Conservation (phyloP, 1,140 invertebrate species). For the Papilio aristodemus region DNA sequence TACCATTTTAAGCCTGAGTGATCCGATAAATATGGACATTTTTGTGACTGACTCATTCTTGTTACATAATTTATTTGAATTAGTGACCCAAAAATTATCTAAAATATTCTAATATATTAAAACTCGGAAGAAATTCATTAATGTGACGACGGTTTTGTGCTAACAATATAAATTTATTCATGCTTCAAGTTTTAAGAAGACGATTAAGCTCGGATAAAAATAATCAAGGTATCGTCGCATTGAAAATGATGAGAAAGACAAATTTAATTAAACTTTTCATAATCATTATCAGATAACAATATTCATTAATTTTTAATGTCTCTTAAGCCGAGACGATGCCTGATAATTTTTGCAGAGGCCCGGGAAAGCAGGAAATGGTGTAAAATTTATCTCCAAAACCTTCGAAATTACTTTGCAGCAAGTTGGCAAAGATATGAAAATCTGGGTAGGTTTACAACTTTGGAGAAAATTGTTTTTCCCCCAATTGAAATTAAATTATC, state of each 20-base stretch:
- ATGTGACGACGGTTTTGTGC: conserved; percentile 10
- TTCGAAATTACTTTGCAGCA: conserved; percentile 69
- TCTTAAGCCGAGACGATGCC: conserved; percentile 63
- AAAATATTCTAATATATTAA: not conserved
- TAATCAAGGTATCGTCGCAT: conserved; percentile 67
- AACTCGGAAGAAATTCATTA: not conserved
- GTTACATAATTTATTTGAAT: not conserved
- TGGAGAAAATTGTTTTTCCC: conserved; percentile 60
- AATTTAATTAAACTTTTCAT: conserved; percentile 77
- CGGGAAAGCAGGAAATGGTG: conserved; percentile 69
- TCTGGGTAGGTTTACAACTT: conserved; percentile 68
- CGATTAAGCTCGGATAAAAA: conserved; percentile 55
- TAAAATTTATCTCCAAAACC: conserved; percentile 73
- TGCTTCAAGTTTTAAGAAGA: conserved; percentile 52
- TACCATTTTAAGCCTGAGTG: too few species aligned
- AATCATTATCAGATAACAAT: conserved; percentile 79
- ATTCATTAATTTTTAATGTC: conserved; percentile 79
- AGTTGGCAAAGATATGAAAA: conserved; percentile 71
- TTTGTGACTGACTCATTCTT: too few species aligned
- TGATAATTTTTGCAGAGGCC: conserved; percentile 72
- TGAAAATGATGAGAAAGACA: conserved; percentile 70
- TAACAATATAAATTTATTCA: conserved; percentile 54
- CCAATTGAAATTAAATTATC: conserved; percentile 61
- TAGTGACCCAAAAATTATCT: not conserved
- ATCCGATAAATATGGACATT: too few species aligned